These are phyloP conservation scores for Pyrocoelia pectoralis DNA, from an alignment of 2,888 invertebrate species.

Conservation along the genomic window DNA sequence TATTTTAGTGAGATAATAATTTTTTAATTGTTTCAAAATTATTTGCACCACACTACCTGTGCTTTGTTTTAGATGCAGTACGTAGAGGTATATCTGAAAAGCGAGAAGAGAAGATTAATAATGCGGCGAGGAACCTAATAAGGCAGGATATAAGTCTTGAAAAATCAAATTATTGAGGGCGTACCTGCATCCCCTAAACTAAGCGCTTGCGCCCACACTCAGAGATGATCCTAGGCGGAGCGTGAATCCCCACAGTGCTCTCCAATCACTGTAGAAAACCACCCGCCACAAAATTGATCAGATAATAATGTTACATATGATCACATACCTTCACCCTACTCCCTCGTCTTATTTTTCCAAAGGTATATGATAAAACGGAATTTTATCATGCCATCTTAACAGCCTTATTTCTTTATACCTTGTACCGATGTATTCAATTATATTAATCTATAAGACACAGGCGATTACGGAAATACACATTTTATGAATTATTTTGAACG, in stretches of 20 bases:
- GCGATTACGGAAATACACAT: too few relatives aligned
- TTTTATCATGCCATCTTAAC: neutral
- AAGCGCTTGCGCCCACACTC: slow-evolving; percentile 32
- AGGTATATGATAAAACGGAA: neutral
- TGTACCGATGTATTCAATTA: too few relatives aligned
- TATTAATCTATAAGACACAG: too few relatives aligned
- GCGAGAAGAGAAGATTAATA: slow-evolving; percentile 22
- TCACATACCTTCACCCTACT: slow-evolving; percentile 38
- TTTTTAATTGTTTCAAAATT: too few relatives aligned
- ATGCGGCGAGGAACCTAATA: slow-evolving; percentile 21
- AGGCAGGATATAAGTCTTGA: slow-evolving; percentile 7
- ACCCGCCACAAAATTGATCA: slow-evolving; percentile 50
- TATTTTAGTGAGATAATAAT: too few relatives aligned
- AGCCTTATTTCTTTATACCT: too few relatives aligned
- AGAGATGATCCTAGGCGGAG: slow-evolving; percentile 36
- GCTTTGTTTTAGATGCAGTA: too few relatives aligned
- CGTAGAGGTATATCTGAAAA: neutral
- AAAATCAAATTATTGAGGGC: slow-evolving; percentile 42
- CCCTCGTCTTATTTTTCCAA: neutral
- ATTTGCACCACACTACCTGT: too few relatives aligned
- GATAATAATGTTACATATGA: slow-evolving; percentile 53
- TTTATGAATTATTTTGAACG: too few relatives aligned
- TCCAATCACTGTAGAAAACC: slow-evolving; percentile 53
- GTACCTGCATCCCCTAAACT: slow-evolving; percentile 48
- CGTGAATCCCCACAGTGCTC: slow-evolving; percentile 48